Conservation (phyloP, 2,797 vertebrate species). For the Siniperca undulata region DNA sequence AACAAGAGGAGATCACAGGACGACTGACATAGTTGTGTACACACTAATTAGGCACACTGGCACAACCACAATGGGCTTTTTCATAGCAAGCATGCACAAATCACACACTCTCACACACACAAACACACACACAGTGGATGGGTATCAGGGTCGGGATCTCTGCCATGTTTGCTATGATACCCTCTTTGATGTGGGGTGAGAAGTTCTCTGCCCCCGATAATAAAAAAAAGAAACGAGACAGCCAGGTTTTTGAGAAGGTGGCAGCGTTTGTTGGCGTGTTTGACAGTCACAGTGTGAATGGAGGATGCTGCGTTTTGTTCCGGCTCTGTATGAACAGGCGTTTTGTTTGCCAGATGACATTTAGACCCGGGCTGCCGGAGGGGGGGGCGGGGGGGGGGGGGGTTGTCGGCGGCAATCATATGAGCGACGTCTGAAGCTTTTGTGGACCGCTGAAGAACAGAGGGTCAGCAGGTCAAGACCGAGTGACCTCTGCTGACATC, state of each 20-base stretch:
- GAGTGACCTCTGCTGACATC: constrained; percentile 66
- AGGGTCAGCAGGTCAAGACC: constrained; percentile 75
- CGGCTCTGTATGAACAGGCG: constrained; percentile 71
- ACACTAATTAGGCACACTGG: constrained; percentile 83
- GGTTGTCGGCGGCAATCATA: constrained; percentile 48
- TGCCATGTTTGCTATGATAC: constrained; percentile 81
- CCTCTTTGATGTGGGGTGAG: constrained; percentile 81
- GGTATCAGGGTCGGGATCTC: constrained; percentile 68
- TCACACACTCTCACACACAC: constrained; percentile 40
- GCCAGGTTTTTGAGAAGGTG: constrained; percentile 51
- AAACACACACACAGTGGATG: constrained; percentile 49
- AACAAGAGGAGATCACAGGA: constrained; percentile 77
- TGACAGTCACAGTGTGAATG: constrained; percentile 78
- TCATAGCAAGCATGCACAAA: constrained; percentile 67
- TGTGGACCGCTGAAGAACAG: constrained; percentile 62
- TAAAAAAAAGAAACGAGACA: constrained; percentile 37
- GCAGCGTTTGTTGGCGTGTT: constrained; percentile 63
- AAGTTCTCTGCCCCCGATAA: constrained; percentile 68
- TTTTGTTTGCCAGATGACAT: constrained; percentile 82
- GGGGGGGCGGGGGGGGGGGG: constrained; percentile 3
- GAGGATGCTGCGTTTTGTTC: constrained; percentile 81
- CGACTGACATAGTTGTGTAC: constrained; percentile 79
- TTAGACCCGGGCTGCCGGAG: constrained; percentile 73
- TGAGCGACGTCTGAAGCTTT: constrained; percentile 72
- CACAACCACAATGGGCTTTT: constrained; percentile 79